A percentile compares a stretch with the other conserved stretches of the same genome.
Conservation (phyloP, 1,140 invertebrate genomes). For the Pentalonia nigronervosa region DNA sequence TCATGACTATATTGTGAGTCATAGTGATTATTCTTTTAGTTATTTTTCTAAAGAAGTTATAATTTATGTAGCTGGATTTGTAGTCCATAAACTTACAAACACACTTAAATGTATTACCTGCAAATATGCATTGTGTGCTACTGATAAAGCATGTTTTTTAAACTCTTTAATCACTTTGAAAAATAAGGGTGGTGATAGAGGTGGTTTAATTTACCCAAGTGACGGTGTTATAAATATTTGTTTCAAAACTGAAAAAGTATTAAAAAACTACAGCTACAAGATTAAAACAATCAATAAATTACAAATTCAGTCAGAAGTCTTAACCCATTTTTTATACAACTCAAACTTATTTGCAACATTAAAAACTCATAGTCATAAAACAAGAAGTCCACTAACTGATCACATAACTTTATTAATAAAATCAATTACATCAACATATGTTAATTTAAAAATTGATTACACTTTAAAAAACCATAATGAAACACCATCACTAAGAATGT, state of each 20-base stretch:
- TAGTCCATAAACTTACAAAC: too few species aligned
- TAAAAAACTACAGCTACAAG: not conserved
- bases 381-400: not conserved
- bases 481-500: too few species aligned
- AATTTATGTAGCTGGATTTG: too few species aligned
- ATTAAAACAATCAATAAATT: constrained; percentile 4
- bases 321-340: not conserved
- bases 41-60: too few species aligned
- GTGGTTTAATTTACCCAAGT: not conserved
- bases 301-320: not conserved
- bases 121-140: too few species aligned
- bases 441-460: not conserved
- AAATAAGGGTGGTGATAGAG: not conserved
- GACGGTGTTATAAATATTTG: not conserved
- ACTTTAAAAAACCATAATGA: not conserved
- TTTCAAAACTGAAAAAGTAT: not conserved
- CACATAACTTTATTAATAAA: not conserved
- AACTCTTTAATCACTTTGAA: too few species aligned
- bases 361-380: not conserved
- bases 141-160: too few species aligned
- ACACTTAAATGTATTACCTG: too few species aligned
- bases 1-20: too few species aligned
- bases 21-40: too few species aligned
- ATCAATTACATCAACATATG: not conserved
- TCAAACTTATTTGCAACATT: not conserved